Evolutionary conservation across 2,888 invertebrate genomes (phyloP), one percentile per base, ranked within the genome.

Genomic region (Pardosa pseudoannulata): DNA sequence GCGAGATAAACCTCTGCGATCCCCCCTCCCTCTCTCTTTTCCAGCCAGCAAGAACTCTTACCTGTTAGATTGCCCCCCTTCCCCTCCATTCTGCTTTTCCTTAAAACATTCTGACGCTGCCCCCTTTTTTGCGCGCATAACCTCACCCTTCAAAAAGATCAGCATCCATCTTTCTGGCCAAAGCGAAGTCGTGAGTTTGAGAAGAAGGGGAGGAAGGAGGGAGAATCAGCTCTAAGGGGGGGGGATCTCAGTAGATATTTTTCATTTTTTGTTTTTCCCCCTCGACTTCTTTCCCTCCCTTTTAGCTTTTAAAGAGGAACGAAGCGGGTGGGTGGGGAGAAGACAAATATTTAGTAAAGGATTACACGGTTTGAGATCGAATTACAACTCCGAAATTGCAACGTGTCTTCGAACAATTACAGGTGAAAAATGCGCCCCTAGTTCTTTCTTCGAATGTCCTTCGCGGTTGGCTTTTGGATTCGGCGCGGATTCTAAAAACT

Each of bases 91-190:
- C 27, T 46, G 27, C 28, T 62, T 64, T 79, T 36, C 27, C 32
- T 27, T 50, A 68, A 56, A 68, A 32, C 41, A 32, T 68, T 50
- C 46, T 29, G 41, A 27, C 19, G n/a, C 67, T 36, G 27, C 79
- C 62, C 68, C 62, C 41, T 71, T 19, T 39, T 23, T n/a, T 32
- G 50, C 31, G 27, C 50, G 28, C 23, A 29, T 50, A 72, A 72
- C 46, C 72, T 72, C 72, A 80, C 79, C 79, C 72, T 65, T 71
- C 71, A 46, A 16, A 56, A 56, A 70, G 82, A 72, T 70, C 46
- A 64, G 82, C 71, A 75, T 81, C 81, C 75, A 81, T 82, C 76
- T 76, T 76, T 76, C 56, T 68, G 68, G 80, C 80, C 11, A 81
- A 81, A 56, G 76, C 71, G 50, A 70, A 67, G 36, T 81, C 81